Evolutionary conservation across 2,113 vertebrate species (phyloP).

Genomic region (Aplodontia rufa): DNA sequence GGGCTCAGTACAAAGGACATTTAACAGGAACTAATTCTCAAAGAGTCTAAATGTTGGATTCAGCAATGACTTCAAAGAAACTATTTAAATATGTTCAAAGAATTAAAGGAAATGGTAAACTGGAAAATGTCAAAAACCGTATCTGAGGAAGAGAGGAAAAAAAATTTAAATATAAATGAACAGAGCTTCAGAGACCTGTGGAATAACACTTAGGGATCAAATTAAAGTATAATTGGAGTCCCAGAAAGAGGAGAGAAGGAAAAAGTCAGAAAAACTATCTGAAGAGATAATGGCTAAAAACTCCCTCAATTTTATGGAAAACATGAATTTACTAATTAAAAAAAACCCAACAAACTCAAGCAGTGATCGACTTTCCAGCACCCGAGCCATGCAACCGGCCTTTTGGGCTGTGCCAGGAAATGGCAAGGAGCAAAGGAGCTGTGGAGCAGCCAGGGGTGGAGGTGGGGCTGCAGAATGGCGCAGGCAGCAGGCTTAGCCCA

Average conservation of each 20-base stretch:
- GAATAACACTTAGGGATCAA: neutral
- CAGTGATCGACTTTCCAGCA: too few species aligned
- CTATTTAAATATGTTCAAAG: conserved; percentile 11
- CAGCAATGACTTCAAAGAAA: conserved; percentile 5
- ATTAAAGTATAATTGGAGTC: neutral
- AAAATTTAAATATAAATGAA: neutral
- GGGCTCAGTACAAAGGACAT: neutral
- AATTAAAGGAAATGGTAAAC: neutral
- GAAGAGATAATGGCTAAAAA: neutral
- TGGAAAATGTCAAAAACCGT: neutral
- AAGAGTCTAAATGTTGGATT: neutral
- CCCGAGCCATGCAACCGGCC: too few species aligned
- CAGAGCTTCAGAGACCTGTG: neutral
- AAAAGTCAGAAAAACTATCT: neutral
- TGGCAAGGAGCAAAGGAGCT: too few species aligned
- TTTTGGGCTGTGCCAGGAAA: too few species aligned
- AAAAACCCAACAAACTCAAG: neutral
- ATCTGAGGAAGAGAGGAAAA: neutral
- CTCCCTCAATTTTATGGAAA: neutral
- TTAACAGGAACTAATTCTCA: neutral
- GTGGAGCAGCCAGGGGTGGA: too few species aligned
- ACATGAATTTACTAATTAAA: neutral
- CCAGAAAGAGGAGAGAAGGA: neutral
- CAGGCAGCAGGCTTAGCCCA: too few species aligned
- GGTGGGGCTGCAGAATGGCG: too few species aligned